phyloP scores from a whole-genome alignment of 30 jellyfish, hydroid and myxozoan genomes.

The Calvadosia cruxmelitensis region DNA sequence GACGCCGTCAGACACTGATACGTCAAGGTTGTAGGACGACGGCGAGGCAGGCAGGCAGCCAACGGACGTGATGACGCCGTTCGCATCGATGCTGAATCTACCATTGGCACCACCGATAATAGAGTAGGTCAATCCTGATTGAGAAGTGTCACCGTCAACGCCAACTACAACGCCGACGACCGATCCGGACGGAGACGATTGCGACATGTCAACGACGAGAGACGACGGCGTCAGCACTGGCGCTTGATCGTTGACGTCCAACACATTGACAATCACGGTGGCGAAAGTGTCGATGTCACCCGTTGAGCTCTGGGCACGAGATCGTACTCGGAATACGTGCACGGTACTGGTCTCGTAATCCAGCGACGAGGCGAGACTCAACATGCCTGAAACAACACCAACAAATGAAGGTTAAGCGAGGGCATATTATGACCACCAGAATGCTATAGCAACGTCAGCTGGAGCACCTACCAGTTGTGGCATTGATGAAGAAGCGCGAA shows the following conservation, averaged over 20 bases:
- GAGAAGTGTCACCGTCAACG: constrained; percentile 27
- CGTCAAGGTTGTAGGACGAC: not conserved
- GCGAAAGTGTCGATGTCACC: constrained; percentile 28
- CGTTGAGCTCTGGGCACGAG: constrained; percentile 6
- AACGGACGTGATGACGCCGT: constrained; percentile 6
- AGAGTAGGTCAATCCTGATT: not conserved
- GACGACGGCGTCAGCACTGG: constrained; percentile 22
- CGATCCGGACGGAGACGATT: not conserved
- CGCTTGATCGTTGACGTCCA: constrained; percentile 46
- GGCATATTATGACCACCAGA: no score
- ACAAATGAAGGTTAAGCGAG: no score
- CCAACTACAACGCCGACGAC: constrained; percentile 27
- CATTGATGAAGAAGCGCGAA: not conserved
- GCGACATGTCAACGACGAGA: not conserved
- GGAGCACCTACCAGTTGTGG: not conserved
- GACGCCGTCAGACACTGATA: not conserved
- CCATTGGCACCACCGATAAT: constrained; percentile 26
- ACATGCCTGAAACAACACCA: no score
- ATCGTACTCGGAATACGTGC: constrained; percentile 57
- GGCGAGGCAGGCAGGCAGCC: not conserved
- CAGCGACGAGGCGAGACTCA: constrained; percentile 8
- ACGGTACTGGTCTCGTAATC: constrained; percentile 38
- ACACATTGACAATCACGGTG: constrained; percentile 49
- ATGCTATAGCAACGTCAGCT: no score
- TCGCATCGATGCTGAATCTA: constrained; percentile 37